A percentile compares a stretch with the other conserved stretches of the same genome.
Evolutionary conservation across 2,113 vertebrate genomes (phyloP).

Genomic region (Melanerpes formicivorus): DNA sequence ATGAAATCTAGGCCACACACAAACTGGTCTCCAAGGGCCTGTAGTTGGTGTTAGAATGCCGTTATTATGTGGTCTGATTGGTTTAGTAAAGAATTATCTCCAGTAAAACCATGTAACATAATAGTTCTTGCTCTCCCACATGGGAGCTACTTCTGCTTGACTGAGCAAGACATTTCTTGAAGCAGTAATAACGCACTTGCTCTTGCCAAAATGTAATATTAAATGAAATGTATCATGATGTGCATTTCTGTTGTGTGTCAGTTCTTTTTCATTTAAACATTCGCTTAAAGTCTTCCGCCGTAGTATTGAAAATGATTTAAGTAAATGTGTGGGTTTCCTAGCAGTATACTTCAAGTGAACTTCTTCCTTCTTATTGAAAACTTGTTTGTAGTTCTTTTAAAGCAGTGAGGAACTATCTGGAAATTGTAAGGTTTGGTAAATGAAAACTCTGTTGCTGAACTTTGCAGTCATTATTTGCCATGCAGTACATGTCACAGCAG

Average conservation of each 20-base stretch:
- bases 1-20: conserved; percentile 79
- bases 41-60: conserved; percentile 71
- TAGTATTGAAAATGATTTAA: neutral
- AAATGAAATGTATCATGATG: neutral
- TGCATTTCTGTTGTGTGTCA: neutral
- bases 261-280: conserved; percentile 12
- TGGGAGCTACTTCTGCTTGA: conserved; percentile 38
- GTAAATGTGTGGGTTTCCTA: conserved; percentile 8
- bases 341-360: neutral
- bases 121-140: conserved; percentile 45
- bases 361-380: neutral
- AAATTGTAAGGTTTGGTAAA: neutral
- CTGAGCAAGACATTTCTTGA: conserved; percentile 30
- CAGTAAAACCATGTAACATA: conserved; percentile 64
- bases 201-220: conserved; percentile 7
- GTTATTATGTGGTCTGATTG: conserved; percentile 76
- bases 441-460: neutral
- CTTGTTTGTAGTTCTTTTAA: neutral
- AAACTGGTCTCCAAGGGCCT: conserved; percentile 66
- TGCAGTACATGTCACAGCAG: neutral
- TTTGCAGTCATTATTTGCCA: neutral
- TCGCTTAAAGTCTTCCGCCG: neutral
- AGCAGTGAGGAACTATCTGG: neutral
- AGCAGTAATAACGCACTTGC: neutral
- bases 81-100: conserved; percentile 73